phyloP scores from a whole-genome alignment of 2,797 vertebrate genomes.

The Chaunax sp. region DNA sequence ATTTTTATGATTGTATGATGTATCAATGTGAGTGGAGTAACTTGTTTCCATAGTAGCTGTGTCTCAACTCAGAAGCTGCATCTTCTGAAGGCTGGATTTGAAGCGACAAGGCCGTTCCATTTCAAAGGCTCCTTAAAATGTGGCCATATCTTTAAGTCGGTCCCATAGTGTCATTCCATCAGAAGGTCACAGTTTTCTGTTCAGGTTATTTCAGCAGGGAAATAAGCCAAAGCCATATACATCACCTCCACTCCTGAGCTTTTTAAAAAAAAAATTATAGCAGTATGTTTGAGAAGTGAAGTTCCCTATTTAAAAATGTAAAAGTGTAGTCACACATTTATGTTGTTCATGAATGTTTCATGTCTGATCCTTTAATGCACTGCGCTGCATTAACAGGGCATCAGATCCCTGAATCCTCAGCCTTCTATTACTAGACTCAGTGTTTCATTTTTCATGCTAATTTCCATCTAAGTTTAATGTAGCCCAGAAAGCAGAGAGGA shows the following conservation, averaged over 20 bases:
- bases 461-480: constrained; percentile 38
- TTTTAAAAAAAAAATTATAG: constrained; percentile 17
- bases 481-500: neutral
- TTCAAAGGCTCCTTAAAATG: too few relatives aligned
- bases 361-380: constrained; percentile 28
- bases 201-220: neutral
- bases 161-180: neutral
- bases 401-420: constrained; percentile 22
- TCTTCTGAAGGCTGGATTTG: too few relatives aligned
- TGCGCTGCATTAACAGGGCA: constrained; percentile 19
- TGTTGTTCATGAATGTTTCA: constrained; percentile 36
- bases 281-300: constrained; percentile 23
- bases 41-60: too few relatives aligned
- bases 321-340: constrained; percentile 6
- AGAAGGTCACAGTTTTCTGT: constrained; percentile 12
- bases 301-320: constrained; percentile 42
- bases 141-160: too few relatives aligned
- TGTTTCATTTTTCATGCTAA: constrained; percentile 31
- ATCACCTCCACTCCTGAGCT: rapidly evolving
- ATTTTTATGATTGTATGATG: too few relatives aligned
- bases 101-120: too few relatives aligned
- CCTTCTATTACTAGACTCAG: constrained; percentile 21
- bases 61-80: too few relatives aligned
- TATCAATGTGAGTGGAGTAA: too few relatives aligned
- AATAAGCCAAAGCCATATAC: too few relatives aligned